A percentile compares a stretch with the other conserved stretches of the same genome.
phyloP scores from a whole-genome alignment of 1,140 invertebrate species.

The Antheraea mylitta region DNA sequence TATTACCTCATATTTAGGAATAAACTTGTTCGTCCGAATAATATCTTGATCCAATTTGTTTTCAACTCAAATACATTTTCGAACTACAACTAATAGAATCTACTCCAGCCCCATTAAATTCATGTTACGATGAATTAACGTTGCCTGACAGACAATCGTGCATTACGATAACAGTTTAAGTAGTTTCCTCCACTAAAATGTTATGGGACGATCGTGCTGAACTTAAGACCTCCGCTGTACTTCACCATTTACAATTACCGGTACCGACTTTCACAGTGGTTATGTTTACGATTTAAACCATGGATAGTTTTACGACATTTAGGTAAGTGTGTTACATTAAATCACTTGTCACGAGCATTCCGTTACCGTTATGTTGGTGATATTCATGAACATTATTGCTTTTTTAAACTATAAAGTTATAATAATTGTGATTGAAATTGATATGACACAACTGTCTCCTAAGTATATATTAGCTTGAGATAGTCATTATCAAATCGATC shows the following conservation, averaged over 20 bases:
- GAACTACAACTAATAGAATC: too few species aligned
- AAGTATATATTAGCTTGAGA: too few species aligned
- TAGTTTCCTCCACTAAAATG: neutral
- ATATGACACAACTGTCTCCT: too few species aligned
- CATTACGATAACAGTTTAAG: neutral
- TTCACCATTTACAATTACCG: neutral
- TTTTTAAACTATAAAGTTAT: neutral
- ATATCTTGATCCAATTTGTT: too few species aligned
- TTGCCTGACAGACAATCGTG: neutral
- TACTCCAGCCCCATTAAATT: too few species aligned
- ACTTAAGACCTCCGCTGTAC: neutral
- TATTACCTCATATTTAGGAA: too few species aligned
- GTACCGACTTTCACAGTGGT: slow-evolving; percentile 1
- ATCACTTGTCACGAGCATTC: neutral
- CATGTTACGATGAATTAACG: neutral
- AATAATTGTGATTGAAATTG: too few species aligned
- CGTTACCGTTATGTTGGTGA: slow-evolving; percentile 6
- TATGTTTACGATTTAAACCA: slow-evolving; percentile 7
- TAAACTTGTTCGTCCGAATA: too few species aligned
- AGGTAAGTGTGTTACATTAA: slow-evolving; percentile 11
- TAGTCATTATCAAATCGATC: too few species aligned
- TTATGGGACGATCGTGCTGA: neutral
- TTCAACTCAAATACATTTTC: too few species aligned
- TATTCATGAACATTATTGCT: neutral
- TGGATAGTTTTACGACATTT: neutral